These are phyloP conservation scores for Gasterosteus aculeatus DNA, from an alignment of 2,113 vertebrate species.

Conservation along the genomic window DNA sequence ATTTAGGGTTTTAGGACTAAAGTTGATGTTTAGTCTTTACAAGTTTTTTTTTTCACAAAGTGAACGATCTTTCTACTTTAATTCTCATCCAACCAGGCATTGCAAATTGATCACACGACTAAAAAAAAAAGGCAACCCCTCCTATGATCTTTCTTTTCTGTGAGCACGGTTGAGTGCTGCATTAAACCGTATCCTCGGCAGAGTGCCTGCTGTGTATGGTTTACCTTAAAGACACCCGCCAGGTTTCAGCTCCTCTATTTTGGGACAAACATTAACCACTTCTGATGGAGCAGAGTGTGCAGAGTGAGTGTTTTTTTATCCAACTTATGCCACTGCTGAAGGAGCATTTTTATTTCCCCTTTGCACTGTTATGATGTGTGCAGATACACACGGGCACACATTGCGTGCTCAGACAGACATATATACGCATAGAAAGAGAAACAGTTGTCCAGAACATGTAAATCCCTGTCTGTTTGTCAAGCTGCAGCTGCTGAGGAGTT, in stretches of 20 bases:
- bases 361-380: constrained; percentile 2
- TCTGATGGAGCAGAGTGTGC: constrained; percentile 12
- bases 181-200: constrained; percentile 46
- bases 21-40: background rate
- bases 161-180: constrained; percentile 7
- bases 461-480: constrained; percentile 73
- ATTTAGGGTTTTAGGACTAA: background rate
- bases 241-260: constrained; percentile 51
- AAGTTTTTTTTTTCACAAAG: background rate
- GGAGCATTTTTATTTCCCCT: constrained; percentile 18
- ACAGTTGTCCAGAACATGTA: constrained; percentile 65
- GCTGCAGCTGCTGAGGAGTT: constrained; percentile 65
- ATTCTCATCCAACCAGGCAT: constrained; percentile 10
- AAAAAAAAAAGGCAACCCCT: background rate
- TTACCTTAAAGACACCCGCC: constrained; percentile 29
- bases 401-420: background rate
- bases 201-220: constrained; percentile 7
- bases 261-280: constrained; percentile 46
- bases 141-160: constrained; percentile 5
- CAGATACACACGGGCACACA: background rate
- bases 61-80: constrained; percentile 8
- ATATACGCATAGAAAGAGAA: constrained; percentile 11
- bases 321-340: constrained; percentile 13
- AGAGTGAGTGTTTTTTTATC: constrained; percentile 27
- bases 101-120: constrained; percentile 25